Base-by-base conservation (phyloP, 2,888 invertebrate genomes). In the Ganaspis brasiliensis region DNA sequence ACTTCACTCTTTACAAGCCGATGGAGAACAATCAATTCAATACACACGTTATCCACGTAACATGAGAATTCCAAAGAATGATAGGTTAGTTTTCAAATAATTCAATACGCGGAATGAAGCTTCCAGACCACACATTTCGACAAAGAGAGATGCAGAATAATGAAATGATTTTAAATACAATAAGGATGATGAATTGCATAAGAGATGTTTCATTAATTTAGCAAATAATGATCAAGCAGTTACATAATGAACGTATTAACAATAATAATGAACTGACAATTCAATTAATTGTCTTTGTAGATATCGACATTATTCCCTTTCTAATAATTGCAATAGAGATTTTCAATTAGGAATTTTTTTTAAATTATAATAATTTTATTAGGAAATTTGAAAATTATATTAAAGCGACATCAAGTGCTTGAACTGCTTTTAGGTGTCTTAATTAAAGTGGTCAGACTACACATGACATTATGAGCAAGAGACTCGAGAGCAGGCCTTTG, bases 391-490 rank as follows among this genome's bases (percentile, higher is more conserved):
- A 24, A 40, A 45, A 67, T 45, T 14, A 67, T 67, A 8, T 67
- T 24, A n/a, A 40, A 78, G 76, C 75, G 63, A 75, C 21, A 37
- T 78, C 73, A 77, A 78, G 74, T 72, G 35, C 73, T 71, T 74
- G 67, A 61, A 5, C 61, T 40, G 74, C 79, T 79, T 81, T 79
- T 80, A 78, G 76, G 79, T 70, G 77, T 78, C 74, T 77, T 77
- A 80, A 81, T 80, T 81, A 79, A 81, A 79, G 37, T 80, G 71
- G 76, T 75, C 71, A 76, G 76, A 74, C 78, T 78, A 56, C 78
- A 76, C 74, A 72, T 80, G 74, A 78, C 78, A 79, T 78, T 56
- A 71, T 57, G 71, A 77, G 73, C 73, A 78, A 52, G 77, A 79
- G 80, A 73, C 61, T 71, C 72, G 67, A 75, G 77, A 37, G 55